Evolutionary conservation across 1,140 invertebrate species (phyloP), one percentile per base, ranked within the genome.

Genomic region (Euura saliciscinereae): DNA sequence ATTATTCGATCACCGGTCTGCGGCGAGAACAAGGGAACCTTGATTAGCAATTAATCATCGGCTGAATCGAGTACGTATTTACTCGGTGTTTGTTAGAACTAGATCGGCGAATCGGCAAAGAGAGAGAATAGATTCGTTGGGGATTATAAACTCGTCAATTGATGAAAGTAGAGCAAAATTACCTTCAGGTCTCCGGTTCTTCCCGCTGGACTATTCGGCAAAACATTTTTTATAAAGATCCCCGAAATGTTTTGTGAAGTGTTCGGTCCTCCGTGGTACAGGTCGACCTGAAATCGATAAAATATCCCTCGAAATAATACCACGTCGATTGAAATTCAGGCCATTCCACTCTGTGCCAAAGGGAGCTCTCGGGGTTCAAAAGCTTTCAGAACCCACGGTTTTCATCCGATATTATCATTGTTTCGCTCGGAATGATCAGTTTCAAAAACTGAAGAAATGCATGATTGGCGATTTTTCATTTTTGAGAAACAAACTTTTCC

Each of bases 191-290:
- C 92, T 44, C 95, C 96, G 79, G 94, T 94, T 78, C 91, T 90
- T 59, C 96, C 97, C 4, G 98, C 98, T n/a, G 98, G 97, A 90
- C 97, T 99, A 75, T 97, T 93, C 3, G 95, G 92, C 45, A 99
- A 90, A 6, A 99, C 97, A 85, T 98, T 97, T 87, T 99, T 99
- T 77, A 99, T 98, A 85, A 99, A 99, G 80, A 99, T 99, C 11
- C 98, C 98, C 67, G 96, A 94, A 73, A 98, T 85, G 65, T 86
- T 85, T 77, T 84, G 79, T 3, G 81, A 81, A 46, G 84, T 76
- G 70, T 77, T 81, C n/a, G 76, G 74, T n/a, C 80, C 76, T 71
- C 73, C 82, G 79, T 90, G 89, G 79, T 88, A 89, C 71, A 91
- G 78, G 76, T 92, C 91, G 73, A 92, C 89, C 90, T 91, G 78